Evolutionary conservation across 2,113 vertebrate species (phyloP), one percentile per base, ranked within the genome.

Genomic region (Dicrurus megarhynchus): DNA sequence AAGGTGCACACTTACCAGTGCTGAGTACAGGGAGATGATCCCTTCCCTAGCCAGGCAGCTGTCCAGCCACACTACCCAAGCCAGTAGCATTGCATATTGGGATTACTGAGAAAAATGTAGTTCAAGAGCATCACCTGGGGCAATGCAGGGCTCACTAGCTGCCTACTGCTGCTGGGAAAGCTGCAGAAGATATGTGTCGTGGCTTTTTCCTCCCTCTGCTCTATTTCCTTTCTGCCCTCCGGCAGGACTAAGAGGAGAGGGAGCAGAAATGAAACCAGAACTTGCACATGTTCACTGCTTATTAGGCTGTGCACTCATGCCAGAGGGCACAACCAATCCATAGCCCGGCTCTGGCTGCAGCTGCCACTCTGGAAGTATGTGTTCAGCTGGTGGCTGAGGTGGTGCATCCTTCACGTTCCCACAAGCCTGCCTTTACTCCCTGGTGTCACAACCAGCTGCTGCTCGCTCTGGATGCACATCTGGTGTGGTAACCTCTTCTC

Each of bases 261-360:
- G 32, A 87, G 27, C 11, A 81, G 69, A 77, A 77, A 46, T 2
- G 1, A 81, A 77, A 33, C 10, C 23, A 81, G 30, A 74, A 16
- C 37, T 83, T 67, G n/a, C 11, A 44, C 15, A 8, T 11, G 5
- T 79, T 82, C 52, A 10, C 21, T 37, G 23, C 4, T 57, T 65
- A 30, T 78, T 47, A 17, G 32, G 42, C 28, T 44, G 8, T n/a
- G 18, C 41, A 7, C 8, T 73, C 7, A 3, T 53, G 41, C 19
- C 14, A 1, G 26, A 70, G 24, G n/a, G 10, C n/a, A 60, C 47
- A 70, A n/a, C 12, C 15, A 24, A 9, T 4, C 17, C 1, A 0
- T 4, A 82, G 15, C 17, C 68, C 47, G 52, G 44, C 20, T 88
- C 32, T 46, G 32, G 39, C 46, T 78, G 10, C 26, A 52, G 33